Conservation (phyloP, 1,140 invertebrate species). For the Cotesia chilonis region DNA sequence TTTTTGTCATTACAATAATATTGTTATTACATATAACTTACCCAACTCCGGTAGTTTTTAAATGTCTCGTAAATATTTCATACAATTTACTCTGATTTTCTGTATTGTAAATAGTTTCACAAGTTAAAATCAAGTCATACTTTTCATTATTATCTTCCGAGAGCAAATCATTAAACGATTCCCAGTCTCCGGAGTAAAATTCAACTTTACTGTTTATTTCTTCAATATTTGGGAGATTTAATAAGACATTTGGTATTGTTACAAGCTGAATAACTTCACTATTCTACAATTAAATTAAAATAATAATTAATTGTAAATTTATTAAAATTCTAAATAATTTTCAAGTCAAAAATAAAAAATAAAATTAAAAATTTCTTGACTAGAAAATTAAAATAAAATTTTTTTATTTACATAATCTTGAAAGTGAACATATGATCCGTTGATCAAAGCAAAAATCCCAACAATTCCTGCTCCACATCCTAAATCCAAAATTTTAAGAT, state of each 20-base stretch:
- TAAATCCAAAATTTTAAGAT: constrained; percentile 77
- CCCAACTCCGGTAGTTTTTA: constrained; percentile 74
- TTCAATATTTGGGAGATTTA: constrained; percentile 71
- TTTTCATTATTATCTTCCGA: constrained; percentile 56
- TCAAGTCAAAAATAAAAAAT: neutral
- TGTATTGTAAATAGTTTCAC: constrained; percentile 91
- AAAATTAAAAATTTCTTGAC: neutral
- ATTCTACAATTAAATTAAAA: constrained; percentile 70
- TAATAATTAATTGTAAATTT: constrained; percentile 39
- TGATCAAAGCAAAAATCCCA: constrained; percentile 76
- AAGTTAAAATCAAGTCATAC: constrained; percentile 87
- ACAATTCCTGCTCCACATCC: constrained; percentile 88
- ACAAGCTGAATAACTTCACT: constrained; percentile 75
- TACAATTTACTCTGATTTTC: constrained; percentile 80
- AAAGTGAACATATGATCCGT: constrained; percentile 78
- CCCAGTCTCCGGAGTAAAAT: constrained; percentile 87
- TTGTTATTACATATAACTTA: constrained; percentile 36
- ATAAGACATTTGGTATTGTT: constrained; percentile 81
- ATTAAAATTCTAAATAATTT: neutral
- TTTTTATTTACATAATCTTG: constrained; percentile 85
- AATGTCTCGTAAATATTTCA: constrained; percentile 71
- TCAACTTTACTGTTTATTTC: constrained; percentile 62
- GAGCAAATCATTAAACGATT: constrained; percentile 68
- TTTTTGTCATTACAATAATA: too few relatives aligned
- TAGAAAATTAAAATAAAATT: neutral